A percentile compares a stretch with the other conserved stretches of the same genome.
Evolutionary conservation across 2,113 vertebrate genomes (phyloP).

Genomic region (Chloebia gouldiae): DNA sequence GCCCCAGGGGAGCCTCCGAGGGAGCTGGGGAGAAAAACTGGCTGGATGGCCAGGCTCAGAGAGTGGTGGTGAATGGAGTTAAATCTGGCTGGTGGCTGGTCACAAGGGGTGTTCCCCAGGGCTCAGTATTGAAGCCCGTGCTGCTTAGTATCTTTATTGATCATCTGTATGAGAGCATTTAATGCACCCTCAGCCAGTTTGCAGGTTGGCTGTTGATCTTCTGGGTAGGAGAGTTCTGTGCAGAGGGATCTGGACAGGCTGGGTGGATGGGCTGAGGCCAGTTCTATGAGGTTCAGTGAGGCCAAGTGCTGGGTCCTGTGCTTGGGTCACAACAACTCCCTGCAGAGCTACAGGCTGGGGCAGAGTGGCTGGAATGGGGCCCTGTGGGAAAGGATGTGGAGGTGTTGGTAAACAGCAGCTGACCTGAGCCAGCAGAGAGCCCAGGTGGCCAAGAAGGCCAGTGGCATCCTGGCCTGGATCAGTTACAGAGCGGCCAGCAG

Average conservation of each 20-base stretch:
- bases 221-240: background rate
- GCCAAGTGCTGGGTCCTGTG: background rate
- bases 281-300: background rate
- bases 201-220: background rate
- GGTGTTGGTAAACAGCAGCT: background rate
- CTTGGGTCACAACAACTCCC: background rate
- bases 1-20: accelerated
- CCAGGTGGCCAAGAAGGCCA: background rate
- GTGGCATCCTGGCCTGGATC: background rate
- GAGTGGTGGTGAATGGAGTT: background rate
- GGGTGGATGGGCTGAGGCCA: background rate
- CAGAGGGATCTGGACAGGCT: background rate
- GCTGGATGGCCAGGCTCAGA: background rate
- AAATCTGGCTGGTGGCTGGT: background rate
- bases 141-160: background rate
- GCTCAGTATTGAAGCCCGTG: accelerated
- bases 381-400: background rate
- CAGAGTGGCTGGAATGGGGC: background rate
- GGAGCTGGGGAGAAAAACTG: background rate
- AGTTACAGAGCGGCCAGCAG: background rate
- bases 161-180: background rate
- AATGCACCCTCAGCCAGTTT: background rate
- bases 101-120: background rate
- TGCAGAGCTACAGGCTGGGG: background rate
- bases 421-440: accelerated